A percentile compares a stretch with the other conserved stretches of the same genome.
phyloP scores from a whole-genome alignment of 2,113 vertebrate genomes.

The Perca schrenkii region DNA sequence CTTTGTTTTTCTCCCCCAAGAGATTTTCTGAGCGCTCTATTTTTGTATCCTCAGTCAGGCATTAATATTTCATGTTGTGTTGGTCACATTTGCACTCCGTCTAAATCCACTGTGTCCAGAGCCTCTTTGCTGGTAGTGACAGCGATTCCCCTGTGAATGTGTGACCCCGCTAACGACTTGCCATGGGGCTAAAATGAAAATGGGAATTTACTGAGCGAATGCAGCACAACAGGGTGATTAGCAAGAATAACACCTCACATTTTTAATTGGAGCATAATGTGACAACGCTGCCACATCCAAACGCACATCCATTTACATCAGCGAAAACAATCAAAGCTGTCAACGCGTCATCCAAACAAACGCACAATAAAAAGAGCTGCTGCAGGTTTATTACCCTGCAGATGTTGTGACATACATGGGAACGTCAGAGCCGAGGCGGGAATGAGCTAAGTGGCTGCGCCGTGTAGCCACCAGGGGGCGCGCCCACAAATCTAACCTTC shows the following conservation, averaged over 20 bases:
- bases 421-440: not conserved
- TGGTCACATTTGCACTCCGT: conserved; percentile 51
- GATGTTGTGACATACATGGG: not conserved
- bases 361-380: not conserved
- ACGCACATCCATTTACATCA: conserved; percentile 6
- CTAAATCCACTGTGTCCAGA: conserved; percentile 54
- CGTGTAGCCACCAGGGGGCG: not conserved
- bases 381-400: not conserved
- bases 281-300: conserved; percentile 1
- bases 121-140: conserved; percentile 42
- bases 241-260: conserved; percentile 4
- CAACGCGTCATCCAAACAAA: not conserved
- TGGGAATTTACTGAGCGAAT: conserved; percentile 20
- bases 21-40: conserved; percentile 61
- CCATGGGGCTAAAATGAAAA: conserved; percentile 37
- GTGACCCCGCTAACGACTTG: conserved; percentile 46
- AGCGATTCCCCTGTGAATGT: conserved; percentile 46
- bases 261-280: conserved; percentile 30
- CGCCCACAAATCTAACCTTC: not conserved
- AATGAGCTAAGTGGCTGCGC: not conserved
- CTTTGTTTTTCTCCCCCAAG: conserved; percentile 29
- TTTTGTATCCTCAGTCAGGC: conserved; percentile 57
- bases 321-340: not conserved
- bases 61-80: conserved; percentile 75
- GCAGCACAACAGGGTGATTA: conserved; percentile 32